These are phyloP conservation scores for Allacma fusca DNA, from an alignment of 2,888 invertebrate species.

Conservation along the genomic window DNA sequence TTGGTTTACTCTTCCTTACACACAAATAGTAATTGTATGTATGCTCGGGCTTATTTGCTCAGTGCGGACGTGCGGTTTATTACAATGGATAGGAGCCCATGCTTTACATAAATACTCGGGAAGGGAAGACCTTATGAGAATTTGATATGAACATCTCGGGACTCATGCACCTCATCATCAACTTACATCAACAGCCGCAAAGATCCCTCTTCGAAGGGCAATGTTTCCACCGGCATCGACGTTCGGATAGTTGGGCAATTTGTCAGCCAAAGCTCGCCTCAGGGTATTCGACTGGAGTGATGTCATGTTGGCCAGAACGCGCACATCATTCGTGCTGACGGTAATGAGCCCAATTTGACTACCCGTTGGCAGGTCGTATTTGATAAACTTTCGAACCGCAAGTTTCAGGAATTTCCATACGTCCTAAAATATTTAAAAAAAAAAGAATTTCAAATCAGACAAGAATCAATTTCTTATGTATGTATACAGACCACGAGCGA, in stretches of 20 bases:
- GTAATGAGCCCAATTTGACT: slow-evolving; percentile 61
- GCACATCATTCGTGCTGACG: slow-evolving; percentile 60
- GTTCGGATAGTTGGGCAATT: slow-evolving; percentile 62
- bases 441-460: slow-evolving; percentile 22
- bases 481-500: too few relatives aligned
- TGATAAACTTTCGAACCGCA: slow-evolving; percentile 61
- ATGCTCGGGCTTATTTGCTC: too few relatives aligned
- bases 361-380: slow-evolving; percentile 59
- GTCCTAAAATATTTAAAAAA: slow-evolving; percentile 54
- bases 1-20: too few relatives aligned
- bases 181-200: slow-evolving; percentile 60
- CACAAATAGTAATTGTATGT: too few relatives aligned
- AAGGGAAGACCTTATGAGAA: too few relatives aligned
- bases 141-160: too few relatives aligned
- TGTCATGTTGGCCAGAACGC: slow-evolving; percentile 61
- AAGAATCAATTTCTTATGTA: too few relatives aligned
- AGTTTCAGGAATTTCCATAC: slow-evolving; percentile 61
- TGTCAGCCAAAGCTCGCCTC: slow-evolving; percentile 60
- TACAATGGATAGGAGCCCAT: too few relatives aligned
- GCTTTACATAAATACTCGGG: too few relatives aligned
- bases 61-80: too few relatives aligned
- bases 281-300: slow-evolving; percentile 58
- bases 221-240: slow-evolving; percentile 61
- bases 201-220: slow-evolving; percentile 60
- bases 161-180: too few relatives aligned